These are phyloP conservation scores for Bombus breviceps DNA, from an alignment of 1,140 invertebrate genomes.

Conservation along the genomic window DNA sequence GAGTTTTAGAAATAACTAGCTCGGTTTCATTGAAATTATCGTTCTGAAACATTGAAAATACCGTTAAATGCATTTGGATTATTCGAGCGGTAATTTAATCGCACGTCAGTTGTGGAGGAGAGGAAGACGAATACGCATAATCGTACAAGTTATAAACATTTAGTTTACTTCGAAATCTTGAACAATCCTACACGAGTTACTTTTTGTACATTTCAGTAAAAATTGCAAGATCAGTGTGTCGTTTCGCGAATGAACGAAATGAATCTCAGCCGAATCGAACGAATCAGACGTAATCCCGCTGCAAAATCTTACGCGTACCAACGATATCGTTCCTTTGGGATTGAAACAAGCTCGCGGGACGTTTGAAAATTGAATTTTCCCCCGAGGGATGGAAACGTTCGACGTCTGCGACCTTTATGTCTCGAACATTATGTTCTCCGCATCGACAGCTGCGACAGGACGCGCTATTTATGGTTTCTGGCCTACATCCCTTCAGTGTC, in stretches of 20 bases:
- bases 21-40: too few relatives aligned
- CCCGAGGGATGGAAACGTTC: background rate
- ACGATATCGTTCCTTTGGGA: background rate
- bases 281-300: background rate
- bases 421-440: background rate
- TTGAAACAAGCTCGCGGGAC: slow-evolving; percentile 1
- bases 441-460: slow-evolving; percentile 11
- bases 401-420: background rate
- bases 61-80: too few relatives aligned
- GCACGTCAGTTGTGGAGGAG: too few relatives aligned
- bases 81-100: too few relatives aligned
- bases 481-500: slow-evolving; percentile 15
- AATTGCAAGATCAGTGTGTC: background rate
- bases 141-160: too few relatives aligned
- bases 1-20: too few relatives aligned
- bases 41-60: too few relatives aligned
- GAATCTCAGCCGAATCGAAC: background rate
- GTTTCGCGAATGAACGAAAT: background rate
- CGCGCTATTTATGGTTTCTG: slow-evolving; percentile 23
- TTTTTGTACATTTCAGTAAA: background rate
- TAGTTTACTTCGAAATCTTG: too few relatives aligned
- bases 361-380: slow-evolving; percentile 26
- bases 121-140: too few relatives aligned
- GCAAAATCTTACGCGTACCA: background rate
- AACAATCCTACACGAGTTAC: too few relatives aligned